Percentiles rank a stretch among this genome's conserved stretches.
phyloP scores from a whole-genome alignment of 2,888 invertebrate species.

The Drosophila tanythrix region DNA sequence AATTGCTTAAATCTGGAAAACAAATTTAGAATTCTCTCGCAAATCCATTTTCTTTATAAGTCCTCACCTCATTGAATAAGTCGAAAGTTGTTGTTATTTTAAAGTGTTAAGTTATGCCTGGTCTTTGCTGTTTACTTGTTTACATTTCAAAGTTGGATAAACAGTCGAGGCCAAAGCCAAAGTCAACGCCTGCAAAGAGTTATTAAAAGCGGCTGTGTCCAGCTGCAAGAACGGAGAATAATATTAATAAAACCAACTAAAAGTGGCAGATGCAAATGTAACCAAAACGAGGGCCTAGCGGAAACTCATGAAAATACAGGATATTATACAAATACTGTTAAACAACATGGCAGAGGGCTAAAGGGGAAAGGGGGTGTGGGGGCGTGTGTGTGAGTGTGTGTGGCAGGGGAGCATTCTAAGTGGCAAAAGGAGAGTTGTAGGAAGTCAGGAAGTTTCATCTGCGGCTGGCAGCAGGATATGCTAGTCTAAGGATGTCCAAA shows the following conservation, averaged over 20 bases:
- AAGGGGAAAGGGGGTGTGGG: not conserved
- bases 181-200: conserved; percentile 19
- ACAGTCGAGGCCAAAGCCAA: conserved; percentile 11
- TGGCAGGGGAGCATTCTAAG: conserved; percentile 14
- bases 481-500: conserved; percentile 52
- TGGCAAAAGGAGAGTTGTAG: conserved; percentile 63
- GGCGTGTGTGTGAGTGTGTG: not conserved
- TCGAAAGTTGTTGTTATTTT: not conserved
- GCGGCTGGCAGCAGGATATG: conserved; percentile 70
- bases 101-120: not conserved
- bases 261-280: conserved; percentile 15
- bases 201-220: conserved; percentile 33
- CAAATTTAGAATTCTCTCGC: not conserved
- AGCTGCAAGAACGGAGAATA: conserved; percentile 4
- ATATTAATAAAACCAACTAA: conserved; percentile 11
- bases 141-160: conserved; percentile 21
- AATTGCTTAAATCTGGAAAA: not conserved
- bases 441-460: conserved; percentile 76
- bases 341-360: conserved; percentile 22
- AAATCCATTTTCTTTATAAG: not conserved
- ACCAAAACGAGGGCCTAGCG: conserved; percentile 45
- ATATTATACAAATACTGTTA: conserved; percentile 70
- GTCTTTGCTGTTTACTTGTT: conserved; percentile 7
- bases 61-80: not conserved
- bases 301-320: conserved; percentile 77